Evolutionary conservation across 2,113 vertebrate genomes (phyloP).

Genomic region (human): GRCh38 chr9:132412001-132412500

Average conservation of each 20-base stretch:
- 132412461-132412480: neutral
- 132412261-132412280: fast-evolving
- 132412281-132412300: fast-evolving
- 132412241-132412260: fast-evolving
- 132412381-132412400: fast-evolving
- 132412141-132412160: neutral
- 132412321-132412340: neutral
- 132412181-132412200: neutral
- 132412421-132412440: neutral
- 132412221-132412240: neutral
- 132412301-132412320: fast-evolving
- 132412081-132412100: conserved; percentile 78
- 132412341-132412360: neutral
- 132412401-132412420: neutral
- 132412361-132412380: neutral
- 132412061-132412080: neutral
- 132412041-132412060: neutral
- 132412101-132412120: conserved; percentile 18
- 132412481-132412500: neutral
- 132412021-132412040: neutral
- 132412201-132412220: neutral
- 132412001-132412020: neutral
- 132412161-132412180: neutral
- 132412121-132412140: neutral
- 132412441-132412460: neutral